Base-by-base conservation (phyloP, 30 jellyfish, hydroid and myxozoan genomes). In the Catostylus mosaicus region DNA sequence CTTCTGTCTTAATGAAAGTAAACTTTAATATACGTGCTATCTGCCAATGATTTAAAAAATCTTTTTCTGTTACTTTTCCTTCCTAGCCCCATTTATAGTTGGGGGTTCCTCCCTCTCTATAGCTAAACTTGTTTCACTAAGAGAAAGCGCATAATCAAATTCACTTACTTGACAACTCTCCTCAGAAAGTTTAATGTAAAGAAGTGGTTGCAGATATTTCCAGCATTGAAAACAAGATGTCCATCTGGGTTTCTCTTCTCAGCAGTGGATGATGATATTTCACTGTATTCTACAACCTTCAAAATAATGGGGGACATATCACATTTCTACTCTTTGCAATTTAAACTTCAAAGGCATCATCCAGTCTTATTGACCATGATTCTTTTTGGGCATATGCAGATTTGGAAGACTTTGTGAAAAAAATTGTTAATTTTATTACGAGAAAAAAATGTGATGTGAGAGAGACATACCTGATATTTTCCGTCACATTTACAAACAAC, bases 211-310 rank as follows among this genome's bases (percentile, higher is more conserved):
- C 99, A 96, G 48, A 96, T 83, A 81, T 96, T 96, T 1, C 98
- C 97, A 45, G 96, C 96, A 59, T 96, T 96, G 82, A 65, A 96
- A 19, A 77, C 60, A 40, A 96, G 73, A 26, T 87, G 87, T 6
- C 98, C 98, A 83, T 88, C 96, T 9, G 77, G 77, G 43, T 70
- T 64, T 48, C 97, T 84, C 83, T 90, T 83, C 68, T 96, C 99
- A 54, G 98, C 97, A 1, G 97, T 85, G 9, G 96, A 31, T 31
- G 75, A 51, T 30, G 97, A 95, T 32, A 96, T 96, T 84, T 96
- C 99, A 84, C 97, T 90, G 77, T 96, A 96, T 67, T 96, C 99
- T 0, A 96, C 98, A 68, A 96, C 98, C 99, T 95, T 67, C 26
- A 30, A 26, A 27, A 30, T 68, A 27, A 27, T 43, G n/a, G n/a